Conservation (phyloP, 2,888 invertebrate species). For the Meiosimyza platycephala region DNA sequence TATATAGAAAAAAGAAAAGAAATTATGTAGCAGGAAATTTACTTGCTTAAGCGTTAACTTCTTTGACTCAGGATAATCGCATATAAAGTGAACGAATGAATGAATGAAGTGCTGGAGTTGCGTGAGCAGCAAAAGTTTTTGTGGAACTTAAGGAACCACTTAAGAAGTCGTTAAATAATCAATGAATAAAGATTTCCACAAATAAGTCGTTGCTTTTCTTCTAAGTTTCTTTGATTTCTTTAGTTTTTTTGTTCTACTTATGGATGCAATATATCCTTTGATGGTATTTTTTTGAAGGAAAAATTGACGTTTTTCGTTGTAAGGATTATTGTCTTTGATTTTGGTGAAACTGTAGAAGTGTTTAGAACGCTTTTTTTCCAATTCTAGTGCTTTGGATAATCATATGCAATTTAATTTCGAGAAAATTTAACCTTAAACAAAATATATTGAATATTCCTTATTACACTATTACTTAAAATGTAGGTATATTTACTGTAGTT, state of each 20-base stretch:
- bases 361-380: too few species aligned
- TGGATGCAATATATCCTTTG: constrained; percentile 16
- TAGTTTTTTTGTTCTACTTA: neutral
- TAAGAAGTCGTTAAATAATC: constrained; percentile 68
- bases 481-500: too few species aligned
- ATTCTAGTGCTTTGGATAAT: too few species aligned
- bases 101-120: neutral
- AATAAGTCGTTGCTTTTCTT: constrained; percentile 9
- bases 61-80: constrained; percentile 58
- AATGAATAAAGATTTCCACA: constrained; percentile 61
- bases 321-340: neutral
- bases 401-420: too few species aligned
- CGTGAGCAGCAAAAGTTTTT: constrained; percentile 53
- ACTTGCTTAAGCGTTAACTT: constrained; percentile 42
- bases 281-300: neutral
- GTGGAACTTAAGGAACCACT: constrained; percentile 64
- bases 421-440: too few species aligned
- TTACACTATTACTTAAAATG: too few species aligned
- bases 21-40: constrained; percentile 15
- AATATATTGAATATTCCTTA: too few species aligned
- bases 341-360: too few species aligned
- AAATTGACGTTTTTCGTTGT: too few species aligned
- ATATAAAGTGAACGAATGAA: constrained; percentile 47
- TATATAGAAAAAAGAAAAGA: constrained; percentile 31
- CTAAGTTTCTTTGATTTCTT: neutral